Conservation (phyloP, 2,113 vertebrate species). For the Tenebrosternarchus preto region DNA sequence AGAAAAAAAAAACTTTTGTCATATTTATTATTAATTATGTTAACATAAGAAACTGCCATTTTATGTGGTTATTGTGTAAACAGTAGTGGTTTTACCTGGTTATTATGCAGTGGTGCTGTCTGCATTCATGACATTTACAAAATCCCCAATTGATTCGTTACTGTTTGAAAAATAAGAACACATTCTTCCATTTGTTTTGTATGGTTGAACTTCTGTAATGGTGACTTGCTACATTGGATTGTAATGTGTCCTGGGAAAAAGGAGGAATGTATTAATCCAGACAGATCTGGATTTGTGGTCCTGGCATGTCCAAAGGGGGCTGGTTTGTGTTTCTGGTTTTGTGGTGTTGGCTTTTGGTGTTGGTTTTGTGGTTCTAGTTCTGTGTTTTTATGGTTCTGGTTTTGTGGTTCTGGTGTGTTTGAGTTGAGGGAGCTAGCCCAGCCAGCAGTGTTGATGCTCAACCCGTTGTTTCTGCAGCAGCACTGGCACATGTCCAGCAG, state of each 20-base stretch:
- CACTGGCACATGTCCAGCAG: conserved; percentile 50
- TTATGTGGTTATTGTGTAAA: not conserved
- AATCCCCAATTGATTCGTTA: conserved; percentile 18
- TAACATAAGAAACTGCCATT: too few species aligned
- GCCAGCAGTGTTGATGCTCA: conserved; percentile 32
- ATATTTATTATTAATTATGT: too few species aligned
- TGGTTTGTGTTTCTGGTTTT: too few species aligned
- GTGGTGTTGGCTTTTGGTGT: too few species aligned
- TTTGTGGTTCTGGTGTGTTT: not conserved
- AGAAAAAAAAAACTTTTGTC: too few species aligned
- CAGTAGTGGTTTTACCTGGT: too few species aligned
- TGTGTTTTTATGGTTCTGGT: conserved; percentile 10
- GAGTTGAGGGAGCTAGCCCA: conserved; percentile 27
- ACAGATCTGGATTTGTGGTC: not conserved
- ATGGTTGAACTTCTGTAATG: not conserved
- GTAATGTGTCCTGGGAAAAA: not conserved
- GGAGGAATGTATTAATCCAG: conserved; percentile 1
- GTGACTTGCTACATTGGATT: not conserved
- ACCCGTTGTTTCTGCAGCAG: conserved; percentile 53
- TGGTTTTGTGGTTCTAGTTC: not conserved
- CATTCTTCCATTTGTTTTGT: conserved; percentile 17
- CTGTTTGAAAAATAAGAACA: conserved; percentile 30
- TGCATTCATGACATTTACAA: conserved; percentile 38
- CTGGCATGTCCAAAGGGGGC: too few species aligned
- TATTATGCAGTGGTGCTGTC: not conserved